phyloP scores from a whole-genome alignment of 2,888 invertebrate species.

The Melitaea athalia region DNA sequence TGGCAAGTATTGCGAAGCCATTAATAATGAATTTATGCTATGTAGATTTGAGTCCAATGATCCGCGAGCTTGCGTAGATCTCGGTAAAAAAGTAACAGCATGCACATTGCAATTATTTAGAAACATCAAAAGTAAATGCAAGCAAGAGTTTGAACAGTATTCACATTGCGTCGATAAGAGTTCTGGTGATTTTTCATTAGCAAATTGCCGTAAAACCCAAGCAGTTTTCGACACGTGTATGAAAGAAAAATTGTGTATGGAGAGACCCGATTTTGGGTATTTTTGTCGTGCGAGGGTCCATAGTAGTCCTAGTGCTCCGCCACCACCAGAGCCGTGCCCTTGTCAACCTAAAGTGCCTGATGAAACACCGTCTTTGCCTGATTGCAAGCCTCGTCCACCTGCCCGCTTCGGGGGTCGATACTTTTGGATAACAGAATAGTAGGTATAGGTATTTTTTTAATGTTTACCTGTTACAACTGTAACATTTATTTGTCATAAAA shows the following conservation, averaged over 20 bases:
- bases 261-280: conserved; percentile 91
- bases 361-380: conserved; percentile 85
- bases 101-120: conserved; percentile 93
- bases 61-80: conserved; percentile 90
- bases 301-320: conserved; percentile 79
- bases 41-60: conserved; percentile 92
- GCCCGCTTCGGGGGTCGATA: conserved; percentile 85
- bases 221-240: conserved; percentile 91
- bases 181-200: conserved; percentile 84
- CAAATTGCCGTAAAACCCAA: conserved; percentile 91
- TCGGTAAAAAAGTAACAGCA: conserved; percentile 93
- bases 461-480: not conserved
- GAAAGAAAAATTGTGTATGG: conserved; percentile 87
- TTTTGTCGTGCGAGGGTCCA: conserved; percentile 88
- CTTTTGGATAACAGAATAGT: conserved; percentile 73
- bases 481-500: not conserved
- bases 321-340: conserved; percentile 76
- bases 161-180: conserved; percentile 88
- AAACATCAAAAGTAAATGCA: conserved; percentile 90
- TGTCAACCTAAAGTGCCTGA: conserved; percentile 84
- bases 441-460: no score
- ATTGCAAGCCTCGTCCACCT: conserved; percentile 79
- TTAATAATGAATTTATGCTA: conserved; percentile 97
- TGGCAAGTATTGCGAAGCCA: conserved; percentile 93
- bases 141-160: conserved; percentile 92